Base-by-base conservation (phyloP, 2,888 invertebrate genomes). In the Acronicta aceris region DNA sequence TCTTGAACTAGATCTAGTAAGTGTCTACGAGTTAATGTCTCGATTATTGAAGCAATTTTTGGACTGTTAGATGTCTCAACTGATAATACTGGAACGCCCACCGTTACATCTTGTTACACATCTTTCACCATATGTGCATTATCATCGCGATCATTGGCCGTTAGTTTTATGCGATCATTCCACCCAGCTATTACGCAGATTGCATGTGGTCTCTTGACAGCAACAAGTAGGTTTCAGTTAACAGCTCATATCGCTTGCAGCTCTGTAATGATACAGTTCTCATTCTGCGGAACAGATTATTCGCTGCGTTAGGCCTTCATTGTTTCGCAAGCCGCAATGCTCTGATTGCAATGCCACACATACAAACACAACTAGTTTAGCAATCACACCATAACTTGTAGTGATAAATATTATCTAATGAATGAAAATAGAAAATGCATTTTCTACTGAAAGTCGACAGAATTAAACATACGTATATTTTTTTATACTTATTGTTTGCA, bases 301-400 rank as follows among this genome's bases (percentile, higher is more conserved):
- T 81, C 84, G 85, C 84, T 56, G 65, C 65, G 70, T 54, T 84
- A 85, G 84, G 85, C 88, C 88, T 86, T 88, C 88, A 88, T 89
- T 89, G 89, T 93, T 89, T 92, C 87, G 88, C 92, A 93, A 93
- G 78, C 65, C 81, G 91, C 89, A 91, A 89, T 92, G 92, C 93
- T 93, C 92, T 91, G 93, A 93, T 93, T 93, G 87, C 89, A 92
- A 87, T 80, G 85, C 88, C 89, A 89, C 88, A 82, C 82, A 83
- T 79, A 84, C 82, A 81, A 78, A 81, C 81, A 75, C 77, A 71
- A 79, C 77, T 80, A 72, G 76, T 88, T 85, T 86, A 82, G 87
- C 82, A 86, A 86, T 82, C 82, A 82, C 83, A 87, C 87, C 87
- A 88, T 83, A 83, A 81, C 68, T 59, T 70, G 66, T 64, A 60